Percentiles rank a stretch among this genome's conserved stretches.
Conservation (phyloP, 2,888 invertebrate species). For the Hemistola chrysoprasaria region DNA sequence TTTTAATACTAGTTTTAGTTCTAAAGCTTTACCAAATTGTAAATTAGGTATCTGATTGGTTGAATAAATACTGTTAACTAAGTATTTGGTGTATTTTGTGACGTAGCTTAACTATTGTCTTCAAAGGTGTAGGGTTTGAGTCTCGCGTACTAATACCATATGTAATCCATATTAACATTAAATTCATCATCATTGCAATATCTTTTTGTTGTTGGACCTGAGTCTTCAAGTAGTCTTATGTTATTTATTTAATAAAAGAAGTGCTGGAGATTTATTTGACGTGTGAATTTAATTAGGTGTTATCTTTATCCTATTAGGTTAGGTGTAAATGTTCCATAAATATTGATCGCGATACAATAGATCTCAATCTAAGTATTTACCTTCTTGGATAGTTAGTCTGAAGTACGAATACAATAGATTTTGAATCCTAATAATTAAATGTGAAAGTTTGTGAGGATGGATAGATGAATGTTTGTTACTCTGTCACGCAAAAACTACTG, state of each 20-base stretch:
- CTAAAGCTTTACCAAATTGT: slow-evolving; percentile 45
- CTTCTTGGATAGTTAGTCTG: too few species aligned
- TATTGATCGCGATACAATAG: too few species aligned
- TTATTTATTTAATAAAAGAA: not conserved
- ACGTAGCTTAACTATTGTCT: slow-evolving; percentile 32
- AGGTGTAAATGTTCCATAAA: too few species aligned
- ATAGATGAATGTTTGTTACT: too few species aligned
- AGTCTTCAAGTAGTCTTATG: not conserved
- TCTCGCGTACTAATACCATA: slow-evolving; percentile 47
- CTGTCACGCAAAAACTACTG: too few species aligned
- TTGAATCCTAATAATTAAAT: too few species aligned
- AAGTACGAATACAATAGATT: slow-evolving; percentile 5
- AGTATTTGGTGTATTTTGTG: slow-evolving; percentile 37
- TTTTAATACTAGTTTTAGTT: too few species aligned
- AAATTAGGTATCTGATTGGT: slow-evolving; percentile 18
- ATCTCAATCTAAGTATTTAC: too few species aligned
- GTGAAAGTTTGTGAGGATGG: too few species aligned
- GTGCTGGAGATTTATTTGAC: too few species aligned
- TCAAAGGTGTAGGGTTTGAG: slow-evolving; percentile 43
- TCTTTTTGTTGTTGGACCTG: slow-evolving; percentile 48
- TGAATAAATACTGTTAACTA: slow-evolving; percentile 36
- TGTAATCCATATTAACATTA: slow-evolving; percentile 57
- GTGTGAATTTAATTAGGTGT: too few species aligned
- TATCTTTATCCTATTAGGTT: too few species aligned
- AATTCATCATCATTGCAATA: slow-evolving; percentile 45